A percentile compares a stretch with the other conserved stretches of the same genome.
phyloP scores from a whole-genome alignment of 2,888 invertebrate species.

The Papilio elwesi region DNA sequence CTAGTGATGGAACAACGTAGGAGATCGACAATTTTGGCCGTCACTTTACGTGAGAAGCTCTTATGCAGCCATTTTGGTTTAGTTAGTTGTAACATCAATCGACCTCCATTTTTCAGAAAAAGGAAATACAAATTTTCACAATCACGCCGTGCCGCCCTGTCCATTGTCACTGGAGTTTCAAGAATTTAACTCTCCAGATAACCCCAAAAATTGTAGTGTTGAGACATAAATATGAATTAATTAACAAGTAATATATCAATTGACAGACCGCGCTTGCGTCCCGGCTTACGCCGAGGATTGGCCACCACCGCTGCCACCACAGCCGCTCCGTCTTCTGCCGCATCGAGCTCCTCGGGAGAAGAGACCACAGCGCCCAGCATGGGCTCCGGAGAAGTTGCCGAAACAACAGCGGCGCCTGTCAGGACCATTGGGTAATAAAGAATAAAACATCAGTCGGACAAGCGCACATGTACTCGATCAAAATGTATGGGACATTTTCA shows the following conservation, averaged over 20 bases:
- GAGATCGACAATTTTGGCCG: too few species aligned
- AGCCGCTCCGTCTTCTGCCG: slow-evolving; percentile 58
- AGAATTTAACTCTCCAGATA: too few species aligned
- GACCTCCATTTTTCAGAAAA: too few species aligned
- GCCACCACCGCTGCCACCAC: slow-evolving; percentile 61
- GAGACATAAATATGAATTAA: not conserved
- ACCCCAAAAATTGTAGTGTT: too few species aligned
- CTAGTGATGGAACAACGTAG: too few species aligned
- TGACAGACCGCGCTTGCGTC: slow-evolving; percentile 77
- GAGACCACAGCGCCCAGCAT: slow-evolving; percentile 63
- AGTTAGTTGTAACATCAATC: too few species aligned
- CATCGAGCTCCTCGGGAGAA: slow-evolving; percentile 50
- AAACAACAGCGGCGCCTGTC: slow-evolving; percentile 69
- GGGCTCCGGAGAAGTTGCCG: slow-evolving; percentile 64
- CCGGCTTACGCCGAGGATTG: slow-evolving; percentile 64
- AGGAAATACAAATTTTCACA: too few species aligned
- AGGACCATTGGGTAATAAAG: slow-evolving; percentile 66
- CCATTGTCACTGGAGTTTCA: too few species aligned
- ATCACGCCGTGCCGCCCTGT: too few species aligned
- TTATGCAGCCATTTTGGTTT: too few species aligned
- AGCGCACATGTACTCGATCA: not conserved
- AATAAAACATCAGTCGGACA: not conserved
- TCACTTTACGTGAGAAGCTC: too few species aligned
- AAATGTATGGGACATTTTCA: too few species aligned
- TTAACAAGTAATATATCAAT: not conserved